Percentiles rank a stretch among this genome's conserved stretches.
These are phyloP conservation scores for Oryzaephilus surinamensis DNA, from an alignment of 1,140 invertebrate genomes.

Conservation along the genomic window DNA sequence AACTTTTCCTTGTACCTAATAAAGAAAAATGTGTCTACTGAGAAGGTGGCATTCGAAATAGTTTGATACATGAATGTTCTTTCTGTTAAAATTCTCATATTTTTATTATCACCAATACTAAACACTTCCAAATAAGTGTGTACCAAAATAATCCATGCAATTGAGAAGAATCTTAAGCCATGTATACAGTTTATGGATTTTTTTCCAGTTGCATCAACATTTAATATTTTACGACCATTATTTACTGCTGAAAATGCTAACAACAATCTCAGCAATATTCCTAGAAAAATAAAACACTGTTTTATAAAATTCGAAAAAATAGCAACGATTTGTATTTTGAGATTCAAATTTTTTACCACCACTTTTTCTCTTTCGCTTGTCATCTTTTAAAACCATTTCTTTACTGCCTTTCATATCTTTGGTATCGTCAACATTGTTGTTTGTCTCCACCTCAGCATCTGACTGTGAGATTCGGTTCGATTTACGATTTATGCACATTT, in stretches of 20 bases:
- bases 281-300: slow-evolving; percentile 25
- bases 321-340: no score
- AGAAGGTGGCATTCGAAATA: slow-evolving; percentile 79
- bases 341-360: slow-evolving; percentile 1
- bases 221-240: slow-evolving; percentile 51
- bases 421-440: slow-evolving; percentile 16
- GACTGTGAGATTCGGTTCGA: slow-evolving; percentile 11
- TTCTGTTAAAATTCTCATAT: slow-evolving; percentile 62
- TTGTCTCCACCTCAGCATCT: slow-evolving; percentile 22
- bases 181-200: slow-evolving; percentile 68
- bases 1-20: slow-evolving; percentile 49
- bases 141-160: slow-evolving; percentile 87
- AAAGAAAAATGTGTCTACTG: slow-evolving; percentile 88
- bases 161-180: slow-evolving; percentile 70
- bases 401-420: slow-evolving; percentile 8
- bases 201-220: slow-evolving; percentile 44
- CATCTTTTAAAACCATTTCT: slow-evolving; percentile 9
- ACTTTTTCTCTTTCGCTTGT: background rate
- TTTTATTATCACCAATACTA: slow-evolving; percentile 66
- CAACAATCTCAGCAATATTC: slow-evolving; percentile 33
- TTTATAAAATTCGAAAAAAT: no score
- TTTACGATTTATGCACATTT: slow-evolving; percentile 17
- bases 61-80: slow-evolving; percentile 72
- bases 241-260: slow-evolving; percentile 40
- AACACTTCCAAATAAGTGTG: slow-evolving; percentile 78